A percentile compares a stretch with the other conserved stretches of the same genome.
Evolutionary conservation across 2,113 vertebrate species (phyloP).

Genomic region (Spheniscus mendiculus): DNA sequence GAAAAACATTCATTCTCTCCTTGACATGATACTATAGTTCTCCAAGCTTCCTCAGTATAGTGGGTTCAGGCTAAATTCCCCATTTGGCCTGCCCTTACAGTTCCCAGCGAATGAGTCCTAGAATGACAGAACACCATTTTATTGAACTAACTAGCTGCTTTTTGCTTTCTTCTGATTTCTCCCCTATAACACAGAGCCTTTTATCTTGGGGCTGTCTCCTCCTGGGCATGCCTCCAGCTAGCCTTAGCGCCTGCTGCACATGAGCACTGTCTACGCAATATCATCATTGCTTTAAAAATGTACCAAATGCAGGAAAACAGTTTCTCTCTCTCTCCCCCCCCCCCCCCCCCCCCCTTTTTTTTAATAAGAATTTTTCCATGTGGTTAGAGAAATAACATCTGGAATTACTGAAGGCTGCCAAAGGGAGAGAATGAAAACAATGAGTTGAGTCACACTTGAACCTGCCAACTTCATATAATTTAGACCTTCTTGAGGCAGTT

Average conservation of each 20-base stretch:
- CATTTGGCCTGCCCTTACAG: background rate
- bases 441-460: slow-evolving; percentile 64
- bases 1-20: background rate
- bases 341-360: background rate
- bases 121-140: slow-evolving; percentile 44
- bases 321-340: background rate
- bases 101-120: background rate
- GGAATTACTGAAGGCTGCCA: slow-evolving; percentile 61
- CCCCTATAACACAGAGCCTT: slow-evolving; percentile 18
- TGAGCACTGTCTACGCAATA: background rate
- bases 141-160: slow-evolving; percentile 23
- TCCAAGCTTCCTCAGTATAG: background rate
- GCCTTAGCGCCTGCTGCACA: slow-evolving; percentile 12
- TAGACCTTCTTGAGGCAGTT: slow-evolving; percentile 19
- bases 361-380: slow-evolving; percentile 55
- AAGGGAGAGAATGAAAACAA: slow-evolving; percentile 64
- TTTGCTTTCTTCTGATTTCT: slow-evolving; percentile 35
- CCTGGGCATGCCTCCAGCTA: slow-evolving; percentile 52
- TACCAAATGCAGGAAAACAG: slow-evolving; percentile 23
- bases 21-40: background rate
- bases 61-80: background rate
- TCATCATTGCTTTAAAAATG: slow-evolving; percentile 7
- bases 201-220: slow-evolving; percentile 45
- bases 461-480: slow-evolving; percentile 42
- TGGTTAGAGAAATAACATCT: slow-evolving; percentile 63